Percentiles rank a stretch among this genome's conserved stretches.
Evolutionary conservation across 1,140 invertebrate genomes (phyloP).

Genomic region (Ooceraea biroi): DNA sequence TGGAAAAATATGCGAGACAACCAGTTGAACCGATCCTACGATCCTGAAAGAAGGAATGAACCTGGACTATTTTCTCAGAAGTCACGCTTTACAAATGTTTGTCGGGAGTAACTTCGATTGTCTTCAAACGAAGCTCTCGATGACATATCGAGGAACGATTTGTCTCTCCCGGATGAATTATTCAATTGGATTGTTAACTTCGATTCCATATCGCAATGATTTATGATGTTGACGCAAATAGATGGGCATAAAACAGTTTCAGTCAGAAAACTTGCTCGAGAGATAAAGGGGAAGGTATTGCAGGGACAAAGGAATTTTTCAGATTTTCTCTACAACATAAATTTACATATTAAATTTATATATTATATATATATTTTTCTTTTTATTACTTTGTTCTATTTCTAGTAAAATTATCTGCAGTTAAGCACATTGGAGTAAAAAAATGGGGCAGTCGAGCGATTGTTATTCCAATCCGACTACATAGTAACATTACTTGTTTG

Average conservation of each 20-base stretch:
- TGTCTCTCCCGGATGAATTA: slow-evolving; percentile 27
- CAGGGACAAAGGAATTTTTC: background rate
- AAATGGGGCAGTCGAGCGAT: background rate
- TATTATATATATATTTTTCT: too few species aligned
- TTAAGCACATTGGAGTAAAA: background rate
- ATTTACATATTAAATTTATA: background rate
- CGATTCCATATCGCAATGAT: background rate
- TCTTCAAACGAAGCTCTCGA: background rate
- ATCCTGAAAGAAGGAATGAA: background rate
- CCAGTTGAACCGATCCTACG: background rate
- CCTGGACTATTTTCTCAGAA: background rate
- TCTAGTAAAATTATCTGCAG: background rate
- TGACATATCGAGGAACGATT: slow-evolving; percentile 32
- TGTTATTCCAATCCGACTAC: background rate
- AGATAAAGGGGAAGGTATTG: background rate
- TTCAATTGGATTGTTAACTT: slow-evolving; percentile 35
- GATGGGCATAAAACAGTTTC: background rate
- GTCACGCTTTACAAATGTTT: background rate
- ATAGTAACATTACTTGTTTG: background rate
- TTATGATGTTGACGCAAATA: slow-evolving; percentile 19
- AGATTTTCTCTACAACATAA: background rate
- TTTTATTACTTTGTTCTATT: background rate
- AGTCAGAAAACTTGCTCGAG: background rate
- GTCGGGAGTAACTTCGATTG: background rate
- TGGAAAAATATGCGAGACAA: background rate